Conservation (phyloP, 64 coral and sea anemone species). For the Montipora capricornis region DNA sequence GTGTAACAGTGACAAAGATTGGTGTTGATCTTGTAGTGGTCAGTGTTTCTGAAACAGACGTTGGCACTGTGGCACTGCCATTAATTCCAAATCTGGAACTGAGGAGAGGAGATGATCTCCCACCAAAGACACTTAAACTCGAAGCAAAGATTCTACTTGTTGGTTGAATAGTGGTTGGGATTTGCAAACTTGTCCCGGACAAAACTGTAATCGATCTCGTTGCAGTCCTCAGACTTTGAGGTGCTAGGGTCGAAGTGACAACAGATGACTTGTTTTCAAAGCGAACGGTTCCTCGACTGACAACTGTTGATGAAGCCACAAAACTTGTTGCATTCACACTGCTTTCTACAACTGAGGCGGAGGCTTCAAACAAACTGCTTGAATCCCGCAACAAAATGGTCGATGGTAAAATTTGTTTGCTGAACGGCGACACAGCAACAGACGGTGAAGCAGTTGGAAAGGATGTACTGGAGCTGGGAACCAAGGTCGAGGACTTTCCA, state of each 20-base stretch:
- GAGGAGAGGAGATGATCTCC: background rate
- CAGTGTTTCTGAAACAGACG: background rate
- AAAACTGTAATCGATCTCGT: background rate
- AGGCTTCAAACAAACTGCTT: background rate
- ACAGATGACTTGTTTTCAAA: background rate
- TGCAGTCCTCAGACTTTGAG: background rate
- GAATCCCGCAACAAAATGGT: background rate
- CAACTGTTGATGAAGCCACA: background rate
- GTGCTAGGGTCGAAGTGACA: background rate
- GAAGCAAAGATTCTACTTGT: background rate
- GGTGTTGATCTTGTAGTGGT: no score
- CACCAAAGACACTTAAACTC: background rate
- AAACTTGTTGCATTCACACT: background rate
- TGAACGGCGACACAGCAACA: background rate
- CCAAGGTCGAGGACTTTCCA: background rate
- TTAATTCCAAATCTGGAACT: background rate
- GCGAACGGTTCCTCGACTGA: background rate
- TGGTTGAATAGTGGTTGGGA: background rate
- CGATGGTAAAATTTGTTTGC: background rate
- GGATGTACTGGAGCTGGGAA: background rate
- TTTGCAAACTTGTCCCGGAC: background rate
- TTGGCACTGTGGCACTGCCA: background rate
- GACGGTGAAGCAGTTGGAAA: background rate
- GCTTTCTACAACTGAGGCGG: background rate
- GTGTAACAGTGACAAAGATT: background rate